Evolutionary conservation across 2,113 vertebrate species (phyloP).

Genomic region (Tapirus terrestris): DNA sequence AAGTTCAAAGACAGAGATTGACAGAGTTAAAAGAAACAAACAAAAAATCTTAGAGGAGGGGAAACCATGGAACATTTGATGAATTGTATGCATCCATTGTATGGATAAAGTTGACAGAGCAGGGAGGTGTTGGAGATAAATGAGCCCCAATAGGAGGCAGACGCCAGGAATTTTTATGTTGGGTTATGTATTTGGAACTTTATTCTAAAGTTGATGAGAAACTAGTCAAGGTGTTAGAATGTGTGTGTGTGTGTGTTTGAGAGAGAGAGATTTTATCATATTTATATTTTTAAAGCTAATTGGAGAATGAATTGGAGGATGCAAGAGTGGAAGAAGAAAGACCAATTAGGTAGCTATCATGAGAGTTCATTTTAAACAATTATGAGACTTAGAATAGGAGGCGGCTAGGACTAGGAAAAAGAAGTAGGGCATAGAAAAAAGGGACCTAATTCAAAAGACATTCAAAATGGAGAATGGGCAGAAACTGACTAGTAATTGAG

Average conservation of each 20-base stretch:
- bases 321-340: not conserved
- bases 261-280: not conserved
- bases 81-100: not conserved
- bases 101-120: not conserved
- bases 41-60: not conserved
- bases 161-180: not conserved
- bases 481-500: not conserved
- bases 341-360: not conserved
- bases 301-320: not conserved
- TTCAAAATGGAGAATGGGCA: too few species aligned
- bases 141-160: not conserved
- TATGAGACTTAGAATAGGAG: not conserved
- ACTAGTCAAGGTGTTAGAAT: too few species aligned
- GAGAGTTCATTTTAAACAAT: not conserved
- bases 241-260: not conserved
- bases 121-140: not conserved
- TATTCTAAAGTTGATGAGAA: not conserved
- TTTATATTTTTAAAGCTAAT: not conserved
- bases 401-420: not conserved
- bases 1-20: not conserved
- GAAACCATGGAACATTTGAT: accelerated
- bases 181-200: not conserved
- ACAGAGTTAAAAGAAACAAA: not conserved
- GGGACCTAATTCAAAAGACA: not conserved
- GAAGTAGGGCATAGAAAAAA: too few species aligned